Evolutionary conservation across 2,888 invertebrate genomes (phyloP).

Genomic region (Gordius sp.): DNA sequence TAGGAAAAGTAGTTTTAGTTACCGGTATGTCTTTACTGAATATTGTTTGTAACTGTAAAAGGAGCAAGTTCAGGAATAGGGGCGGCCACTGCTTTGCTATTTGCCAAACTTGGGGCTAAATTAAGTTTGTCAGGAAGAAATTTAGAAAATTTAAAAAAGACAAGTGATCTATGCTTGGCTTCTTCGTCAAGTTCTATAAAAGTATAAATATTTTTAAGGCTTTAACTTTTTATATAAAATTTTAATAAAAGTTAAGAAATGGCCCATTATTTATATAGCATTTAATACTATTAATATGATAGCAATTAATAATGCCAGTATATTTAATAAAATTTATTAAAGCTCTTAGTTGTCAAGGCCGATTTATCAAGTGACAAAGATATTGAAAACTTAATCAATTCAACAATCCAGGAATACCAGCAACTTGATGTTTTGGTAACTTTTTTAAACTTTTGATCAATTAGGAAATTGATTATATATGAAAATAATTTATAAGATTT

Average conservation of each 20-base stretch:
- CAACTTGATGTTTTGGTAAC: not conserved
- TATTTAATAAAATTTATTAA: conserved; percentile 14
- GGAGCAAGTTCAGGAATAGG: conserved; percentile 66
- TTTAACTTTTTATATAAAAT: no score
- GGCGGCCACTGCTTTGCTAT: conserved; percentile 47
- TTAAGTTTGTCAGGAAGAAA: conserved; percentile 47
- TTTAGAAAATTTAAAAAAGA: conserved; percentile 38
- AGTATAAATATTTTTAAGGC: no score
- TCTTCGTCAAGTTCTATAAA: no score
- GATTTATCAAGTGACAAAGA: conserved; percentile 23
- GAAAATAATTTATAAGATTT: not conserved
- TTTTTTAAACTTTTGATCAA: not conserved
- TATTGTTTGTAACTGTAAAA: conserved; percentile 20
- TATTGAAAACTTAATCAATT: conserved; percentile 17
- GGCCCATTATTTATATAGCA: no score
- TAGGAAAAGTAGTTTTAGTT: not conserved
- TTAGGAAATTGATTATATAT: not conserved
- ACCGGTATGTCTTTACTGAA: not conserved
- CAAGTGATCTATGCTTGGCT: conserved; percentile 12
- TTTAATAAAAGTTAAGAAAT: no score
- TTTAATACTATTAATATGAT: no score
- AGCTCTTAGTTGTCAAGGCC: conserved; percentile 25
- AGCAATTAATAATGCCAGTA: not conserved
- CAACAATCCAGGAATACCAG: conserved; percentile 15
- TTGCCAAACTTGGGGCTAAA: conserved; percentile 46